phyloP scores from a whole-genome alignment of 2,797 vertebrate genomes.

The Alauda arvensis region DNA sequence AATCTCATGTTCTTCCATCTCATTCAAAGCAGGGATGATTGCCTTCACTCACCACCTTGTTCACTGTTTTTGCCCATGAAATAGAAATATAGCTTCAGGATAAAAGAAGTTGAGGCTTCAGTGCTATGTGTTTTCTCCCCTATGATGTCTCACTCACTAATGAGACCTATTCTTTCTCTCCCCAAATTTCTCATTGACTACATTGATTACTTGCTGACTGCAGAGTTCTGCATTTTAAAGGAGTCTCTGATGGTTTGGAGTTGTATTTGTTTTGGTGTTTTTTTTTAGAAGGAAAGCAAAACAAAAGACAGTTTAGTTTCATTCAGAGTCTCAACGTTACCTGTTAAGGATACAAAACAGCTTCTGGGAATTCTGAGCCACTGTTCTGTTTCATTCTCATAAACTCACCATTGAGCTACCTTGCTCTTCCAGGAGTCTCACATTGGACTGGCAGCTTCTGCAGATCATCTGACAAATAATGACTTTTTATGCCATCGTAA shows the following conservation, averaged over 20 bases:
- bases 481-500: background rate
- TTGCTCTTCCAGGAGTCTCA: background rate
- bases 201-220: background rate
- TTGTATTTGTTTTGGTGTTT: background rate
- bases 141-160: background rate
- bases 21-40: background rate
- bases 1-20: background rate
- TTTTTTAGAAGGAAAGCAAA: background rate
- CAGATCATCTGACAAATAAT: background rate
- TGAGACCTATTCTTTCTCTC: background rate
- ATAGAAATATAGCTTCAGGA: background rate
- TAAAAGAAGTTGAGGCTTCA: background rate
- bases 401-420: background rate
- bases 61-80: background rate
- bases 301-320: background rate
- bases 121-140: background rate
- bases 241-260: background rate
- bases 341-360: background rate
- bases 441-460: background rate
- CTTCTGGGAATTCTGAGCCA: background rate
- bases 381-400: background rate
- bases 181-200: background rate
- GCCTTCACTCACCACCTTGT: background rate
- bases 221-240: background rate
- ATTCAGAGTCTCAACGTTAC: background rate